These are phyloP conservation scores for Hemibagrus wyckioides DNA, from an alignment of 2,113 vertebrate species.

Conservation along the genomic window DNA sequence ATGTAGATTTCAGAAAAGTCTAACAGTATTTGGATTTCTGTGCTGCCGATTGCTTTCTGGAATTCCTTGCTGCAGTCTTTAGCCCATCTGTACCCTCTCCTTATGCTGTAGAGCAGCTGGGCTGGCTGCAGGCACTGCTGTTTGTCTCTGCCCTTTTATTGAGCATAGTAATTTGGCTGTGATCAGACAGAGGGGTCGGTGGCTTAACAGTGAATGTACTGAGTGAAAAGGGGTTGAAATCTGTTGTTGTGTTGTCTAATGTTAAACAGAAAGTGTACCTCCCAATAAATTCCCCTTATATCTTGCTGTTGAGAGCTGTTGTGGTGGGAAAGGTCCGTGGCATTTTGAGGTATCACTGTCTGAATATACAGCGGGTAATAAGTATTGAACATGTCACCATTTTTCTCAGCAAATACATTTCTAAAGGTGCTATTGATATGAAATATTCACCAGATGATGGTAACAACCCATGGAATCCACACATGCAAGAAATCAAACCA, in stretches of 20 bases:
- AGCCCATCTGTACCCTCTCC: neutral
- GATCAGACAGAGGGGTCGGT: neutral
- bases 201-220: neutral
- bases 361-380: neutral
- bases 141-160: constrained; percentile 3
- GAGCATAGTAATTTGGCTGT: neutral
- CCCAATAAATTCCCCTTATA: neutral
- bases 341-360: neutral
- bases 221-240: neutral
- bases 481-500: too few species aligned
- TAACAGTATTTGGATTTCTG: neutral
- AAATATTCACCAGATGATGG: too few species aligned
- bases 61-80: neutral
- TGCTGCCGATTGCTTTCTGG: neutral
- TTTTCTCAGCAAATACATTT: too few species aligned
- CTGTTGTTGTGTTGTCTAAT: neutral
- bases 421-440: too few species aligned
- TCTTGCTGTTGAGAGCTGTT: neutral
- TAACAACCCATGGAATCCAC: too few species aligned
- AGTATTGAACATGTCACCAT: too few species aligned
- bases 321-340: neutral
- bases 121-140: neutral
- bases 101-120: constrained; percentile 12
- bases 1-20: neutral
- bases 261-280: neutral